Evolutionary conservation across 2,888 invertebrate genomes (phyloP).

Genomic region (Toxonevra muliebris): DNA sequence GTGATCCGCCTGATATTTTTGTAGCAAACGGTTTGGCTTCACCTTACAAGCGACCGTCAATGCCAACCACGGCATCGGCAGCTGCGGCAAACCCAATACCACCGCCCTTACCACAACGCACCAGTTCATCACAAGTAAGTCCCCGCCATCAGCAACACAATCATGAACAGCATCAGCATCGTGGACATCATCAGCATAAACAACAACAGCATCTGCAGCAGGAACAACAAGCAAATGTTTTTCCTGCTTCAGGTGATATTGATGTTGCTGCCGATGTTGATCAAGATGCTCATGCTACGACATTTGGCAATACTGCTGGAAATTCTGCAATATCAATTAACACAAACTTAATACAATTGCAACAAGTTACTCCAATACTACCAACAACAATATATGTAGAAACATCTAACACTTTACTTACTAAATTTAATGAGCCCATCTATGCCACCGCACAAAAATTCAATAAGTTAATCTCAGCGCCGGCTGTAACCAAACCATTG

Average conservation of each 20-base stretch:
- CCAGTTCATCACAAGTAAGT: constrained; percentile 49
- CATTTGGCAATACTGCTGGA: background rate
- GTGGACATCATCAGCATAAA: constrained; percentile 36
- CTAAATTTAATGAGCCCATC: constrained; percentile 54
- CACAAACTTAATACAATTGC: constrained; percentile 26
- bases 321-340: constrained; percentile 33
- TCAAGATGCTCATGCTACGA: background rate
- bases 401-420: constrained; percentile 42
- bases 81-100: constrained; percentile 24
- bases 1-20: constrained; percentile 61
- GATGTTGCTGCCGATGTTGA: constrained; percentile 19
- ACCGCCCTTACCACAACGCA: constrained; percentile 42
- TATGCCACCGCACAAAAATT: constrained; percentile 63
- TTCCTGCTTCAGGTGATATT: constrained; percentile 41
- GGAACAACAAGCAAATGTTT: constrained; percentile 42
- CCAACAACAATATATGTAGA: constrained; percentile 34
- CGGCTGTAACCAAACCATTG: constrained; percentile 55
- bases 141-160: constrained; percentile 37
- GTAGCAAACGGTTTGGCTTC: constrained; percentile 60
- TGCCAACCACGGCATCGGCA: constrained; percentile 28
- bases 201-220: constrained; percentile 35
- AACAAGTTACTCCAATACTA: constrained; percentile 29
- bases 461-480: constrained; percentile 54
- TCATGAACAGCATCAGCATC: constrained; percentile 34
- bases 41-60: constrained; percentile 52